phyloP scores from a whole-genome alignment of 2,113 vertebrate genomes.

The Sprattus sprattus region DNA sequence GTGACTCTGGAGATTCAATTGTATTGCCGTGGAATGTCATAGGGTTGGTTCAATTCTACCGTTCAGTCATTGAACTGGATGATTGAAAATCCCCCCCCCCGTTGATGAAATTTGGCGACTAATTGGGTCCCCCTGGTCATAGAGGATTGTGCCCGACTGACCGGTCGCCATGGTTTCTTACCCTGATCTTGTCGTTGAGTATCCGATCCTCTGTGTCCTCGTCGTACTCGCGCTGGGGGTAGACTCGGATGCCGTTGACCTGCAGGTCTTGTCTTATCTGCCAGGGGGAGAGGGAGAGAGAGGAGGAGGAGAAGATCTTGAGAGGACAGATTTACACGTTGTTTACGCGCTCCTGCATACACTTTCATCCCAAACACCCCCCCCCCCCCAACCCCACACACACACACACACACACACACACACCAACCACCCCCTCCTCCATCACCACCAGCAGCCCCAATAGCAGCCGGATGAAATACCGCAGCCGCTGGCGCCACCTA shows the following conservation, averaged over 20 bases:
- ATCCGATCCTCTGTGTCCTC: constrained; percentile 81
- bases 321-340: constrained; percentile 30
- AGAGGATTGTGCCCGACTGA: neutral
- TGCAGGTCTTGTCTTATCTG: constrained; percentile 89
- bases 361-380: neutral
- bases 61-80: neutral
- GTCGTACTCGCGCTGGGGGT: constrained; percentile 86
- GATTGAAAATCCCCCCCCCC: neutral
- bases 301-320: constrained; percentile 3
- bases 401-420: too few relatives aligned
- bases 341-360: constrained; percentile 19
- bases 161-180: constrained; percentile 53
- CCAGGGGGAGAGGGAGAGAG: neutral
- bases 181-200: constrained; percentile 87
- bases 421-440: neutral
- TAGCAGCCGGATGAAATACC: neutral
- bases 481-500: neutral
- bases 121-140: neutral
- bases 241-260: constrained; percentile 81
- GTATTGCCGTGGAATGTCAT: neutral
- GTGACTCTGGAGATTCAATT: neutral
- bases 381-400: neutral
- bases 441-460: neutral
- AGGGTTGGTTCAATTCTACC: neutral
- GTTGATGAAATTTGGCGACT: neutral